These are phyloP conservation scores for Rhinoptilus africanus DNA, from an alignment of 2,113 vertebrate genomes.

Conservation along the genomic window DNA sequence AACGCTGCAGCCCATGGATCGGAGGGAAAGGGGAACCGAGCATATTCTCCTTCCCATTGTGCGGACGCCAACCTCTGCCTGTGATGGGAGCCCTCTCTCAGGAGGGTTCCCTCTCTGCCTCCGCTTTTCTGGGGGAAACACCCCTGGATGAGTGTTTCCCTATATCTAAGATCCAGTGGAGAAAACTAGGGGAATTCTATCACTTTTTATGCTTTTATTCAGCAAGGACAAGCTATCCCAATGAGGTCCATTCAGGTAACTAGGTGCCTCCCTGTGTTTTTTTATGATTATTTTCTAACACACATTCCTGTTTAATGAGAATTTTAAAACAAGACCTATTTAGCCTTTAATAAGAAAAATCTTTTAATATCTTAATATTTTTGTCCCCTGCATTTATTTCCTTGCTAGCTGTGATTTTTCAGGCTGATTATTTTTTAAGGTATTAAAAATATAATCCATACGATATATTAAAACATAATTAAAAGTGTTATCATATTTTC, in stretches of 20 bases:
- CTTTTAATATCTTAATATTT: conserved; percentile 22
- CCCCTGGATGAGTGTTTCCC: background rate
- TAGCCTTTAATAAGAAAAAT: background rate
- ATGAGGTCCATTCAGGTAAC: background rate
- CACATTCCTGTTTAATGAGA: background rate
- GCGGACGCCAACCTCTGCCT: too few relatives aligned
- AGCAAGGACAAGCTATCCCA: background rate
- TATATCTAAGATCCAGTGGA: background rate
- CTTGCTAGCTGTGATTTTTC: background rate
- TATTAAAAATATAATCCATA: conserved; percentile 19
- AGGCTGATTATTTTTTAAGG: conserved; percentile 10
- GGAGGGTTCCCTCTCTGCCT: background rate
- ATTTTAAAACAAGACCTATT: background rate
- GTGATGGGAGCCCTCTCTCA: background rate
- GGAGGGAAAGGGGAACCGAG: background rate
- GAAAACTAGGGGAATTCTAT: background rate
- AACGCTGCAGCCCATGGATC: accelerated
- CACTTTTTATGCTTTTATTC: background rate
- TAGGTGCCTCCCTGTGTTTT: background rate
- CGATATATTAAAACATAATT: conserved; percentile 35
- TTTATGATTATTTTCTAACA: background rate
- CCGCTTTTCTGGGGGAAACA: background rate
- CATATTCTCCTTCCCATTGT: accelerated
- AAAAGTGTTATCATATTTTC: conserved; percentile 10
- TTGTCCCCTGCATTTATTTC: conserved; percentile 6